A percentile compares a stretch with the other conserved stretches of the same genome.
phyloP scores from a whole-genome alignment of 2,888 invertebrate genomes.

The Protonemura montana region DNA sequence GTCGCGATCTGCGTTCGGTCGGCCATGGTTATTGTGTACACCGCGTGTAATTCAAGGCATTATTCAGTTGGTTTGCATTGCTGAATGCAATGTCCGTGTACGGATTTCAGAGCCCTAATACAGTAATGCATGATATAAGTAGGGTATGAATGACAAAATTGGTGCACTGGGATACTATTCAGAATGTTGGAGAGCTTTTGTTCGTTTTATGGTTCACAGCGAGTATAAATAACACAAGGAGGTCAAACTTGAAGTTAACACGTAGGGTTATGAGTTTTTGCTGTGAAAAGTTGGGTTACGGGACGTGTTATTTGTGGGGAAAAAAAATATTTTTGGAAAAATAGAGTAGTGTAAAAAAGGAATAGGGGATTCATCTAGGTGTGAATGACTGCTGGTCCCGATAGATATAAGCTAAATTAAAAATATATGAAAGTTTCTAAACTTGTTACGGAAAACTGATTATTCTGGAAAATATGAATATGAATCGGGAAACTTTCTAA shows the following conservation, averaged over 20 bases:
- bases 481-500: background rate
- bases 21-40: background rate
- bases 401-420: background rate
- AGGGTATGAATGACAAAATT: background rate
- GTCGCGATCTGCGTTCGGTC: background rate
- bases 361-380: background rate
- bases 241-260: background rate
- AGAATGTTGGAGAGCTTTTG: background rate
- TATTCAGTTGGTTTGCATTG: background rate
- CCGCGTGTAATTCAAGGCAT: background rate
- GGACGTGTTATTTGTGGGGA: background rate
- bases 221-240: background rate
- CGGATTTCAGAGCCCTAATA: background rate
- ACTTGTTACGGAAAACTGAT: background rate
- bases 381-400: background rate
- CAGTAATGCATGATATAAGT: conserved; percentile 7
- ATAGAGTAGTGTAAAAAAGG: background rate
- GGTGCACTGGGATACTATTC: background rate
- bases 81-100: background rate
- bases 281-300: background rate
- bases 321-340: background rate
- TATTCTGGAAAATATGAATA: background rate
- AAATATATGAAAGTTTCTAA: background rate
- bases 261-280: no score
- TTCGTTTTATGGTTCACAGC: background rate